Base-by-base conservation (phyloP, 2,797 vertebrate species). In the Pseudomugil tenellus region DNA sequence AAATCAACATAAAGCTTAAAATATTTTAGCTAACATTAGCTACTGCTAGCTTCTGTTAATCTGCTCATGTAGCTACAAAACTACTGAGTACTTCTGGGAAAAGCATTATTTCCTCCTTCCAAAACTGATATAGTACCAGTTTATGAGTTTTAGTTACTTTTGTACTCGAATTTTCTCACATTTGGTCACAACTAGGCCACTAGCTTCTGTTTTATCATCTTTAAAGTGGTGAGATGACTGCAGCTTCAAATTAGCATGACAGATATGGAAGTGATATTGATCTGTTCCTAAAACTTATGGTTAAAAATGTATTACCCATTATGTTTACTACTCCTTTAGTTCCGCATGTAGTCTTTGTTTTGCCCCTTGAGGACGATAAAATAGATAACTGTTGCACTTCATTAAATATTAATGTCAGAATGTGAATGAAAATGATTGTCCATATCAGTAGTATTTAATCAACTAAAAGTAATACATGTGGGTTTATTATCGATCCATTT, bases 391-490 rank as follows among this genome's bases (percentile, higher is more conserved):
- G 46, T 52, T 64, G 2, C 9, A 53, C 4, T n/a, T 32, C 29
- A 69, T 73, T 60, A 46, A 73, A 80, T 72, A 75, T 73, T 54
- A 74, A 74, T 57, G 66, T 49, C 51, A 39, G 5, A 51, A 55
- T 55, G 56, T 35, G 55, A 66, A 58, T 67, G 9, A 54, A 49
- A 32, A 35, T n/a, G 37, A 82, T 66, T 54, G 43, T 16, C 56
- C 43, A 1, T 46, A 19, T 62, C 46, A 32, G 16, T 48, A 28
- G 17, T 23, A 49, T 35, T 23, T 63, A 61, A 58, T 3, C 8
- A 41, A 63, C 68, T 67, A 23, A 62, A 1, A 26, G 11, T 13
- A 16, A 17, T n/a, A 23, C 51, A n/a, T 55, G 31, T 62, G 35
- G 11, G 21, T 63, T 57, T n/a, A 29, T 63, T 17, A 66, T 64